Evolutionary conservation across 2,888 invertebrate species (phyloP).

Genomic region (Torymus tubicola): DNA sequence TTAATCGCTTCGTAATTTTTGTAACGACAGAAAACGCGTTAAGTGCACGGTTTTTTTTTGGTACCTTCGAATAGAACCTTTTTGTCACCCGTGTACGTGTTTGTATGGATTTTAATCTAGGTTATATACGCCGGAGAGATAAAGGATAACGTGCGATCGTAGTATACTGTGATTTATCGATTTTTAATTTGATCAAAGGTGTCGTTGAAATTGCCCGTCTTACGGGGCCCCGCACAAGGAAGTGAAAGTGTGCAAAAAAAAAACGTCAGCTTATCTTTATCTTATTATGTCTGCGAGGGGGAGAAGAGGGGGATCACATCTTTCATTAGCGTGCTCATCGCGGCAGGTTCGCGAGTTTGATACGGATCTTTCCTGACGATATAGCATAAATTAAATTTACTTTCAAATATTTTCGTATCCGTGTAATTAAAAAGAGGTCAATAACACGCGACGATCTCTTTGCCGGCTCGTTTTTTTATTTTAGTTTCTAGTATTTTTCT

Average conservation of each 20-base stretch:
- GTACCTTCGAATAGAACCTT: not conserved
- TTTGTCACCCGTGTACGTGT: not conserved
- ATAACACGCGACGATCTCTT: too few species aligned
- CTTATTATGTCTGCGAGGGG: conserved; percentile 18
- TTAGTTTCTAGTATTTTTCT: too few species aligned
- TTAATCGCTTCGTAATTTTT: conserved; percentile 29
- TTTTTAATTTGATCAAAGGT: conserved; percentile 42
- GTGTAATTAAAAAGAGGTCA: too few species aligned
- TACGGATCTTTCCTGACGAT: not conserved
- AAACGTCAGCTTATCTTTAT: conserved; percentile 1
- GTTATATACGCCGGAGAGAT: too few species aligned
- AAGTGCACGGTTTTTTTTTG: not conserved
- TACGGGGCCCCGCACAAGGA: conserved; percentile 31
- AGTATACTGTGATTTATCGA: conserved; percentile 26
- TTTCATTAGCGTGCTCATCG: conserved; percentile 33
- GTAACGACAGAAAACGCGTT: not conserved
- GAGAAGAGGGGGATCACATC: not conserved
- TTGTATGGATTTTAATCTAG: not conserved
- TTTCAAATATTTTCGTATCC: not conserved
- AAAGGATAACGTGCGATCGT: not conserved
- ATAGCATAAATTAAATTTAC: not conserved
- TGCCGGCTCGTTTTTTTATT: too few species aligned
- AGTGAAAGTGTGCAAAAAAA: conserved; percentile 49
- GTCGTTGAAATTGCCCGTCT: conserved; percentile 6
- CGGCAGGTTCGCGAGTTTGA: conserved; percentile 2